A percentile compares a stretch with the other conserved stretches of the same genome.
phyloP scores from a whole-genome alignment of 1,140 invertebrate species.

The Drosophila murphyi region DNA sequence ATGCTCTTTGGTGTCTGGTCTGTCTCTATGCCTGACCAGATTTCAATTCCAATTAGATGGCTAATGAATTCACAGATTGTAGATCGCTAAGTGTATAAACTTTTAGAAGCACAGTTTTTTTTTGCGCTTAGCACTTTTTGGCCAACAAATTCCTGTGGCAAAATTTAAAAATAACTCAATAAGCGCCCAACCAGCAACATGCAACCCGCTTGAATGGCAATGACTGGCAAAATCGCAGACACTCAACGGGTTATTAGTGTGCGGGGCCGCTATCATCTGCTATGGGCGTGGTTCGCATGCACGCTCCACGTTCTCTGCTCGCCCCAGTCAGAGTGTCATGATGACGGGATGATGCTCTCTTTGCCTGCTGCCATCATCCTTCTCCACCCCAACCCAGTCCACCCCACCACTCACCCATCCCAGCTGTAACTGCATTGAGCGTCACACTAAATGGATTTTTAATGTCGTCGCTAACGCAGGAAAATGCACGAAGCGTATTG shows the following conservation, averaged over 20 bases:
- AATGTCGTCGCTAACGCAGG: constrained; percentile 77
- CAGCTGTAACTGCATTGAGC: constrained; percentile 58
- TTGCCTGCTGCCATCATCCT: neutral
- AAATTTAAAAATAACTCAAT: constrained; percentile 71
- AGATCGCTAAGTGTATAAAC: neutral
- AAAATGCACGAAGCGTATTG: constrained; percentile 50
- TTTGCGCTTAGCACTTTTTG: constrained; percentile 53
- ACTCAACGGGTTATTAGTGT: constrained; percentile 78
- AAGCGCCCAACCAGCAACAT: constrained; percentile 25
- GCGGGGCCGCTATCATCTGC: constrained; percentile 16
- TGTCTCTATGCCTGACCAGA: neutral
- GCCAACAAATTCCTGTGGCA: constrained; percentile 69
- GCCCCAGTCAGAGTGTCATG: constrained; percentile 22
- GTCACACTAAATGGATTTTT: constrained; percentile 78
- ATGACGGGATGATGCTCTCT: constrained; percentile 35
- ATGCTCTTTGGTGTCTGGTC: neutral
- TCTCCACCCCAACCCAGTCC: neutral
- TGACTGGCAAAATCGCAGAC: constrained; percentile 64
- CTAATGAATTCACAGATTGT: constrained; percentile 39
- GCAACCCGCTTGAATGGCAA: constrained; percentile 55
- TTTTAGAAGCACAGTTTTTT: constrained; percentile 49
- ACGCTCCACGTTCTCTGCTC: constrained; percentile 34
- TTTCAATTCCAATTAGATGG: constrained; percentile 35
- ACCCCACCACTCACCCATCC: neutral
- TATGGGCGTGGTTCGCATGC: constrained; percentile 23